Percentiles rank a stretch among this genome's conserved stretches.
phyloP scores from a whole-genome alignment of 2,797 vertebrate species.

The Odontamblyopus rebecca region DNA sequence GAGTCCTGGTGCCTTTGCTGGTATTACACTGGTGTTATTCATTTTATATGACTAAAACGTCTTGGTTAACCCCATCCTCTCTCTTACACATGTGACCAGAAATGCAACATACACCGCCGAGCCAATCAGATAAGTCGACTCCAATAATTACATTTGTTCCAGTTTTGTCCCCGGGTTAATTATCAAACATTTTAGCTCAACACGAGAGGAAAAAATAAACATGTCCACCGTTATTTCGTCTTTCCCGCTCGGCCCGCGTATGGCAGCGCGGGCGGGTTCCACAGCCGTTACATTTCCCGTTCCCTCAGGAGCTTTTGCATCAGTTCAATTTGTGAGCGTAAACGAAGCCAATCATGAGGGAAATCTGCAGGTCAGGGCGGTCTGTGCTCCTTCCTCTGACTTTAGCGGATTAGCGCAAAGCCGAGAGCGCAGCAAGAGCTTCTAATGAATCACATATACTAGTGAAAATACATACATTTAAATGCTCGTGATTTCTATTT shows the following conservation, averaged over 20 bases:
- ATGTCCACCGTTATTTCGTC: slow-evolving; percentile 49
- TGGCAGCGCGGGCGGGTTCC: slow-evolving; percentile 43
- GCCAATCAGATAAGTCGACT: slow-evolving; percentile 49
- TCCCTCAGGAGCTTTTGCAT: slow-evolving; percentile 72
- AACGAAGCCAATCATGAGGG: slow-evolving; percentile 75
- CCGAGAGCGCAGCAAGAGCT: background rate
- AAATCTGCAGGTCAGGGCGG: slow-evolving; percentile 69
- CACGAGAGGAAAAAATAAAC: slow-evolving; percentile 20
- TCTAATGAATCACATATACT: background rate
- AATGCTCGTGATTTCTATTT: no score
- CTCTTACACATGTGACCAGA: slow-evolving; percentile 1
- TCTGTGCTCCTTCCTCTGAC: slow-evolving; percentile 60
- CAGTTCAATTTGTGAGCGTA: slow-evolving; percentile 78
- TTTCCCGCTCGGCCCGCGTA: slow-evolving; percentile 61
- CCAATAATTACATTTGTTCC: slow-evolving; percentile 57
- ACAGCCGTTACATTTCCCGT: slow-evolving; percentile 25
- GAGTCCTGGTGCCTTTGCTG: no score
- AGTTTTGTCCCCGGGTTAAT: slow-evolving; percentile 55
- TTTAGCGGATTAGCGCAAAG: slow-evolving; percentile 56
- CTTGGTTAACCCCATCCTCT: background rate
- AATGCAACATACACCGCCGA: slow-evolving; percentile 29
- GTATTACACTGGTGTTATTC: no score
- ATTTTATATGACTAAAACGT: background rate
- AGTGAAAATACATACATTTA: background rate
- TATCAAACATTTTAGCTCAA: slow-evolving; percentile 39